Conservation (phyloP, 1,140 invertebrate genomes). For the Zaprionus lachaisei region DNA sequence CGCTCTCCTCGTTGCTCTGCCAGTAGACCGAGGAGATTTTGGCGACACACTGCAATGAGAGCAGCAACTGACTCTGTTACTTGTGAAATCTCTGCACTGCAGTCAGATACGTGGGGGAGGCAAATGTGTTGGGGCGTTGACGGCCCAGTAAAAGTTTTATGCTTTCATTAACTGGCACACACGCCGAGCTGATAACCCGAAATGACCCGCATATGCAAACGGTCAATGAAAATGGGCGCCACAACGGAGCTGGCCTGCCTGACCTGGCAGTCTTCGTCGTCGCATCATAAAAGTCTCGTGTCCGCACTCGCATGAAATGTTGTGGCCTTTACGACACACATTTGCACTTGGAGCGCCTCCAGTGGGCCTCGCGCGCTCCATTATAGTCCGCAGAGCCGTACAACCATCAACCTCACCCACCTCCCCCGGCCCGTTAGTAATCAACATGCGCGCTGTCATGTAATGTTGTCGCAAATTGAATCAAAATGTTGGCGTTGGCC, state of each 20-base stretch:
- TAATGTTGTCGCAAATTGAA: conserved; percentile 80
- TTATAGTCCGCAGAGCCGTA: background rate
- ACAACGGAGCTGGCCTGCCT: background rate
- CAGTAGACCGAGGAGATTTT: conserved; percentile 93
- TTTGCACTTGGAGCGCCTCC: conserved; percentile 56
- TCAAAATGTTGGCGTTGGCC: conserved; percentile 55
- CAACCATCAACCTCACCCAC: background rate
- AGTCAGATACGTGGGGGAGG: conserved; percentile 8
- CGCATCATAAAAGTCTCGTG: conserved; percentile 58
- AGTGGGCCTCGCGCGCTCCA: background rate
- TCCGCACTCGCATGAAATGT: conserved; percentile 70
- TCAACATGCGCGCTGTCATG: conserved; percentile 78
- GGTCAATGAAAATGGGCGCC: conserved; percentile 25
- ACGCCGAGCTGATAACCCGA: conserved; percentile 57
- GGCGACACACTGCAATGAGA: conserved; percentile 88
- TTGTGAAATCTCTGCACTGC: conserved; percentile 66
- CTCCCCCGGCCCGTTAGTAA: conserved; percentile 60
- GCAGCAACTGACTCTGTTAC: background rate
- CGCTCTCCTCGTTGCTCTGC: conserved; percentile 93
- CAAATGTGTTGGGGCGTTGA: conserved; percentile 45
- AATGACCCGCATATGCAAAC: conserved; percentile 73
- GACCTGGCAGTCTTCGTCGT: background rate
- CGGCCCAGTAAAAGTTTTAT: conserved; percentile 77
- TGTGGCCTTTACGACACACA: conserved; percentile 78
- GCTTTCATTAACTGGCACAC: conserved; percentile 74